These are phyloP conservation scores for Oligia latruncula DNA, from an alignment of 2,888 invertebrate species.

Conservation along the genomic window DNA sequence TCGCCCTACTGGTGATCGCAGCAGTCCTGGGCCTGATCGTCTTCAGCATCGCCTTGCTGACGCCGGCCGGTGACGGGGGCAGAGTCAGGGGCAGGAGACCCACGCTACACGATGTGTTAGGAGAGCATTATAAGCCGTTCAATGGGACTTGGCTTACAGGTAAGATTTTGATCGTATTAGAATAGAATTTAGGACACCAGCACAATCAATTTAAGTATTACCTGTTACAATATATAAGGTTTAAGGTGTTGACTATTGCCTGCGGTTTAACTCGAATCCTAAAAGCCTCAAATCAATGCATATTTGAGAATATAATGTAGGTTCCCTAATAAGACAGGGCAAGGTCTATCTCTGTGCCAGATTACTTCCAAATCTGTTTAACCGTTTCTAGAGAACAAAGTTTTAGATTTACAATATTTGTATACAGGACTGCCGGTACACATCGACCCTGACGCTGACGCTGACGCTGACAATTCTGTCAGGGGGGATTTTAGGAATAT, in stretches of 20 bases:
- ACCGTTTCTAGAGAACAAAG: background rate
- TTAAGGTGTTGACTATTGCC: background rate
- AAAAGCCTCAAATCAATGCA: background rate
- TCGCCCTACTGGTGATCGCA: conserved; percentile 96
- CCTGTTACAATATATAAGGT: background rate
- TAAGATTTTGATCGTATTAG: conserved; percentile 58
- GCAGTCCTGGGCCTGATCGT: conserved; percentile 97
- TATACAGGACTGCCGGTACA: background rate
- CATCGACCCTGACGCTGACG: too few species aligned
- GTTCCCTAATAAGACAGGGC: background rate
- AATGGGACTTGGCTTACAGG: conserved; percentile 91
- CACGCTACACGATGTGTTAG: conserved; percentile 92
- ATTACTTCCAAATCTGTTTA: background rate
- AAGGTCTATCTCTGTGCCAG: background rate
- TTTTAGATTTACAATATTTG: background rate
- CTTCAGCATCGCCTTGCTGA: conserved; percentile 97
- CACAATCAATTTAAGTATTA: background rate
- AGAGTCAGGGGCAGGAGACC: conserved; percentile 92
- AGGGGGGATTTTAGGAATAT: too few species aligned
- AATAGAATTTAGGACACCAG: background rate
- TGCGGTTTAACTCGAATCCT: background rate
- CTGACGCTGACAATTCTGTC: too few species aligned
- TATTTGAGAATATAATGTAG: background rate
- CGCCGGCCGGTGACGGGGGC: conserved; percentile 94
- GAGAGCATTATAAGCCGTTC: conserved; percentile 91